Base-by-base conservation (phyloP, 2,113 vertebrate species). In the Thryonomys swinderianus region DNA sequence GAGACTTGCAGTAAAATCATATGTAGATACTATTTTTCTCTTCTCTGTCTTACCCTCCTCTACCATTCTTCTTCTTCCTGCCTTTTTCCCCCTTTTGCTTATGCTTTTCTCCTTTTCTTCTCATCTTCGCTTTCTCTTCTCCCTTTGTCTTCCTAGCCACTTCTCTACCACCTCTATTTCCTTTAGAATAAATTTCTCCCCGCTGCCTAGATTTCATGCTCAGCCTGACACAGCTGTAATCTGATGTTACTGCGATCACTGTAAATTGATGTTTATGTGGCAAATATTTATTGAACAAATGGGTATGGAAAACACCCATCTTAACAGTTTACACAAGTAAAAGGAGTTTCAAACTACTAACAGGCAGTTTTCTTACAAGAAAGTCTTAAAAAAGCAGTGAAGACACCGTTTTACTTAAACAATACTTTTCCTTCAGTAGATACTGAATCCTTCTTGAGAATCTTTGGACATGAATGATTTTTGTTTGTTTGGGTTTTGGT, bases 141-240 rank as follows among this genome's bases (percentile, higher is more conserved):
- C 14, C 3, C 12, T 30, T 51, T n/a, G 57, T 40, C 9, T 1
- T 59, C 25, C 3, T 45, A 1, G 7, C 13, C 25, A 12, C 9
- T 5, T 25, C 6, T 42, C 27, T 1, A 34, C 10, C 10, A 61
- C 30, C 10, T 37, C 30, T 64, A 51, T 37, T 59, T 91, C 23
- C 27, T 83, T 95, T 76, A 69, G 61, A 89, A 92, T 34, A 64
- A 84, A 94, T 21, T 82, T 88, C 40, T 82, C 88, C 48, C 8
- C 57, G 45, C 86, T 88, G 45, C 80, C 78, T 42, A 21, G 79
- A 51, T 87, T 97, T 88, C 85, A 30, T 90, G 90, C 88, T 95
- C 82, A 73, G 9, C 45, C 16, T 10, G 21, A 11, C n/a, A 42
- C 18, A 42, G 3, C 42, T 90, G 76, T 94, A 83, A 90, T 59